A percentile compares a stretch with the other conserved stretches of the same genome.
Conservation (phyloP, 2,888 invertebrate genomes). For the Lymantria dispar region DNA sequence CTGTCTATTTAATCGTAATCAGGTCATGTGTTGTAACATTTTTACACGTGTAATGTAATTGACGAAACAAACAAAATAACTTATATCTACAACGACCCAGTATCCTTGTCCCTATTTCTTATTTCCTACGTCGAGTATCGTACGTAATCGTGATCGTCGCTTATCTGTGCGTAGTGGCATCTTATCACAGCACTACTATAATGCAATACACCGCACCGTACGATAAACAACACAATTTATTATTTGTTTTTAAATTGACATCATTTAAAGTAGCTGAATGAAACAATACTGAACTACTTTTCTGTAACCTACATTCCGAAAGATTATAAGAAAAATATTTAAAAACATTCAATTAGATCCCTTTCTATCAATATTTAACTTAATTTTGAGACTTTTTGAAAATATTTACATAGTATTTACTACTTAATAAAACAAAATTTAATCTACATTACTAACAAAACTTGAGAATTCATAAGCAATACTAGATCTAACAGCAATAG, state of each 20-base stretch:
- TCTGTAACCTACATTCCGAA: too few relatives aligned
- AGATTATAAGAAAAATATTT: not conserved
- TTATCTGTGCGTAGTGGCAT: conserved; percentile 61
- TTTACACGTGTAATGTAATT: conserved; percentile 66
- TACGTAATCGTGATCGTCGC: conserved; percentile 68
- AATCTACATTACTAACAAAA: not conserved
- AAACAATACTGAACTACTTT: not conserved
- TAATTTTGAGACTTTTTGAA: too few relatives aligned
- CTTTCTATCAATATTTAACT: not conserved
- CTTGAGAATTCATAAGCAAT: not conserved
- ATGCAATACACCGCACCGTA: conserved; percentile 55
- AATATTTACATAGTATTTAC: too few relatives aligned
- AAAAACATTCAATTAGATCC: not conserved
- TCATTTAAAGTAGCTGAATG: conserved; percentile 34
- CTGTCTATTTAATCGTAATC: conserved; percentile 25
- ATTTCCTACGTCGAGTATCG: conserved; percentile 68
- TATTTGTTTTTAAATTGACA: conserved; percentile 53
- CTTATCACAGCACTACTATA: conserved; percentile 65
- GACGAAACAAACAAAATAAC: conserved; percentile 68
- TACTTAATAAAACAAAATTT: too few relatives aligned
- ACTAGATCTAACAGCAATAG: not conserved
- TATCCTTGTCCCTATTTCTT: conserved; percentile 79
- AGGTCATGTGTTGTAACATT: conserved; percentile 56
- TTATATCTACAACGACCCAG: conserved; percentile 53
- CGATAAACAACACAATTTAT: conserved; percentile 56